Base-by-base conservation (phyloP, 1,140 invertebrate genomes). In the Pogonognathellus flavescens region DNA sequence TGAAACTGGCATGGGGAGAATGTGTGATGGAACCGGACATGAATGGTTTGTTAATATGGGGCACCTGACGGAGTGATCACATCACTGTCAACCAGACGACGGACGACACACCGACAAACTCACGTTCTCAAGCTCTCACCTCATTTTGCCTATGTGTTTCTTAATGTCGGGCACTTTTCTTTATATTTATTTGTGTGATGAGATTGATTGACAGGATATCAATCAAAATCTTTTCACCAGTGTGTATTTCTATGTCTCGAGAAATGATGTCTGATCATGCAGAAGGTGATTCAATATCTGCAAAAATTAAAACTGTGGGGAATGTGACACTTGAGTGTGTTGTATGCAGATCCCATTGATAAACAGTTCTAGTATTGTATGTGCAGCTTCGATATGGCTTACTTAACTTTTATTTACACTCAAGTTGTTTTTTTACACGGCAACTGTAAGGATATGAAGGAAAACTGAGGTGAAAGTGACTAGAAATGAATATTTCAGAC, bases 71-170 rank as follows among this genome's bases (percentile, higher is more conserved):
- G 53, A 55, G 11, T 55, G 53, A 18, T 49, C 66, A 72, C 66
- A 31, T 76, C 70, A 76, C 70, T 31, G 70, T 76, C 70, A 50
- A 50, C 41, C 25, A 72, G 70, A 76, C 70, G 70, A 76, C 66
- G 66, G 66, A 70, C 70, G 70, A 76, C 70, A 76, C 70, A 76
- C 70, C 70, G 70, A 76, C 70, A 8, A 49, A 72, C 70, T 49
- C 41, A n/a, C 4, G 3, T 72, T 16, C 66, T 57, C 66, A 14
- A 76, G 41, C 31, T 76, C n/a, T 76, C 70, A 76, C 70, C 25
- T 76, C 70, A 72, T 72, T 7, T 16, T 72, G 66, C 13, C 8
- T 8, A n/a, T 6, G 7, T 72, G 16, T 16, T 50, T 72, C 20
- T 49, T 16, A 16, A 16, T 9, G 31, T 7, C 10, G 66, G 8